Conservation (phyloP, 53 echinoderm and acorn worm species). For the Astropecten irregularis region DNA sequence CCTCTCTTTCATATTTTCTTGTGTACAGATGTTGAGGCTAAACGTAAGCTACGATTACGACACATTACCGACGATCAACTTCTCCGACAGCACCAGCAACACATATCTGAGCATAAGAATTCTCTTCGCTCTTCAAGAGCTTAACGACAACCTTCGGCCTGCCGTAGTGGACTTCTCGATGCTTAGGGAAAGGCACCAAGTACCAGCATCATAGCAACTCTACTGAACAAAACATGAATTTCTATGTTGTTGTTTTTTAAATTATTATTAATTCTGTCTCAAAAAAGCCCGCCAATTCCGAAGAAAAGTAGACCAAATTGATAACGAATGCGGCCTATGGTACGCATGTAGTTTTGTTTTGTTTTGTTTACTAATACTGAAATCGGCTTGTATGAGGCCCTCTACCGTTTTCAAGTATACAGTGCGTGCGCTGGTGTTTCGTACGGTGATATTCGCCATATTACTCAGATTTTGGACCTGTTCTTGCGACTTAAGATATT, state of each 20-base stretch:
- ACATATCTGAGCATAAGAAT: conserved; percentile 17
- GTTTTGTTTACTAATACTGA: background rate
- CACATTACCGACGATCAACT: background rate
- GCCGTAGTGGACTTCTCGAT: background rate
- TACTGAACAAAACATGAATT: no score
- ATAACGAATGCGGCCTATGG: conserved; percentile 10
- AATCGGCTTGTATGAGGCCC: conserved; percentile 43
- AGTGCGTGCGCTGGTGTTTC: conserved; percentile 1
- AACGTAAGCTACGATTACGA: conserved; percentile 5
- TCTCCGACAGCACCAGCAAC: background rate
- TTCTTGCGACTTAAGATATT: background rate
- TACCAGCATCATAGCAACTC: conserved; percentile 19
- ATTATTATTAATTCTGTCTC: background rate
- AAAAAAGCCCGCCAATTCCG: conserved; percentile 15
- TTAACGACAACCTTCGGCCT: background rate
- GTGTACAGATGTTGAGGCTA: conserved; percentile 19
- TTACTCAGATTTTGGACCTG: conserved; percentile 15
- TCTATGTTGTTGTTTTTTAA: no score
- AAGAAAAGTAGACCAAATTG: background rate
- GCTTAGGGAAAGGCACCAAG: background rate
- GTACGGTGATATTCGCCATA: conserved; percentile 33
- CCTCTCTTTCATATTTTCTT: no score
- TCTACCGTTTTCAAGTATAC: background rate
- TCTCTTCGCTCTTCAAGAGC: conserved; percentile 27
- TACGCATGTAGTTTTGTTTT: background rate